Base-by-base conservation (phyloP, 2,888 invertebrate species). In the Hirtodrosophila histrioides region DNA sequence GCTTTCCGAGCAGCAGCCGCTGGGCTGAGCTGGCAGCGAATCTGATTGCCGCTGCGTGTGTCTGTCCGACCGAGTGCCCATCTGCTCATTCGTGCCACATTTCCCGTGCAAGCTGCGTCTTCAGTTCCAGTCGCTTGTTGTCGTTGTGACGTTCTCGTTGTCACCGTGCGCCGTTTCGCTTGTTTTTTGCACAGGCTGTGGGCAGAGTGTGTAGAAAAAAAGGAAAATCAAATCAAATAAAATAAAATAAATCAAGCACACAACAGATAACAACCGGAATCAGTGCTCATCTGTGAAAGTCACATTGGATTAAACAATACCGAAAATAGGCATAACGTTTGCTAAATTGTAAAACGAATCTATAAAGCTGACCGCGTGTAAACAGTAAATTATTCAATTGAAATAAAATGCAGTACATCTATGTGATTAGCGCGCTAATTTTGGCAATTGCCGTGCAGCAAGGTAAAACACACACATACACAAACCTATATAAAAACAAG, bases 391-490 rank as follows among this genome's bases (percentile, higher is more conserved):
- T 41, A 62, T 61, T 61, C 29, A 68, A 73, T 65, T 51, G 23
- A 40, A 58, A 54, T 35, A 88, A 78, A 76, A 91, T 91, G 91
- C 91, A 91, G 80, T 90, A 90, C 63, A 75, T 91, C 72, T 81
- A 90, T 71, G 74, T 91, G 79, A 90, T 89, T 74, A 90, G 90
- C 83, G 90, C 87, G 73, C 80, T 92, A 64, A 86, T 91, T 67
- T 72, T 92, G 75, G 88, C 91, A 75, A 85, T 92, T 78, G 89
- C 90, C 75, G 90, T 91, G 75, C 90, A 92, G 78, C 89, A 91
- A 92, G 93, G 92, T 91, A 90, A 90, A 86, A 85, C 8, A 40
- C 11, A 62, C 23, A 10, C n/a, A 86, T 2, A 46, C 53, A 11
- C 17, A 43, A 49, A 46, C 33, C n/a, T n/a, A 23, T 33, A 53